phyloP scores from a whole-genome alignment of 1,140 invertebrate genomes.

The Melipona quadrifasciata region DNA sequence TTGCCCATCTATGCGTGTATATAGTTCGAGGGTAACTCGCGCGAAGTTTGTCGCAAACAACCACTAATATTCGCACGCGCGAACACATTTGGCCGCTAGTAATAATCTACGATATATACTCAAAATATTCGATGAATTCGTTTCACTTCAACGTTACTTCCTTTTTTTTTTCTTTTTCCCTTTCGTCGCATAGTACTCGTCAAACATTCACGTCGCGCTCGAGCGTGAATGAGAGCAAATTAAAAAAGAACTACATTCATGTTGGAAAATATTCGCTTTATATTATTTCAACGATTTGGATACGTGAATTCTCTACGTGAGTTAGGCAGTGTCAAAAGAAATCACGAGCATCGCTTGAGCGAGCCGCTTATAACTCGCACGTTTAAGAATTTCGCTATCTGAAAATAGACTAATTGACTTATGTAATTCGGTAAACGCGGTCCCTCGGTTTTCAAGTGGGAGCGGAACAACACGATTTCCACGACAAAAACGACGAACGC shows the following conservation, averaged over 20 bases:
- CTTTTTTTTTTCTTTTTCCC: neutral
- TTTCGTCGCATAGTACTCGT: neutral
- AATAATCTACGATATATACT: neutral
- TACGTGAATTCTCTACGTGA: neutral
- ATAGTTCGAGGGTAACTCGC: slow-evolving; percentile 2
- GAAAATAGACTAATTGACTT: slow-evolving; percentile 57
- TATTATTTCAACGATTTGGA: neutral
- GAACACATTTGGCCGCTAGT: slow-evolving; percentile 1
- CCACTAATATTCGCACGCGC: neutral
- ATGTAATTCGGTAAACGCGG: slow-evolving; percentile 46
- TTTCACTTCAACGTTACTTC: neutral
- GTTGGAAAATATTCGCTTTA: neutral
- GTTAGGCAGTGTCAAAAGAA: neutral
- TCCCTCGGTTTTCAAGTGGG: slow-evolving; percentile 20
- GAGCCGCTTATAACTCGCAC: slow-evolving; percentile 18
- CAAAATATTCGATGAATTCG: slow-evolving; percentile 3
- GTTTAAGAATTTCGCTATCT: slow-evolving; percentile 53
- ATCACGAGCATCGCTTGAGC: neutral
- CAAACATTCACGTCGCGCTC: neutral
- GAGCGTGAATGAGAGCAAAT: neutral
- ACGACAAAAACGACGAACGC: neutral
- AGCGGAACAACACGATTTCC: slow-evolving; percentile 1
- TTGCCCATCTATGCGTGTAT: neutral
- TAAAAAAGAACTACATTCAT: neutral
- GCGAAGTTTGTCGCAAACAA: slow-evolving; percentile 17